Base-by-base conservation (phyloP, 2,888 invertebrate genomes). In the Odontomyia ornata region DNA sequence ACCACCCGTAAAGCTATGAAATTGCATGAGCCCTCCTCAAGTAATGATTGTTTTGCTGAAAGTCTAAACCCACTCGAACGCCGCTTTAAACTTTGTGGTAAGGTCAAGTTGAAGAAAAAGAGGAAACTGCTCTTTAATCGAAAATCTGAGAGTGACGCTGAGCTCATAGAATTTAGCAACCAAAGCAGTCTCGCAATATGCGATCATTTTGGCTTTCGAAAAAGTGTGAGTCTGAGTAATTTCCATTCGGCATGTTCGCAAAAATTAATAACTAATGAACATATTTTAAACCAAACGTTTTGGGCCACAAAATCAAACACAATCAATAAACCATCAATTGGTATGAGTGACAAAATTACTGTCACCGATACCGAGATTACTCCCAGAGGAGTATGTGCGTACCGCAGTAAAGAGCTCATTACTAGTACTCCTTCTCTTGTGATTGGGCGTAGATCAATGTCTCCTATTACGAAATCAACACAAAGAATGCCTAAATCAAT, bases 401-500 rank as follows among this genome's bases (percentile, higher is more conserved):
- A 83, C 79, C 83, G 84, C 18, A 85, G 83, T 77, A 80, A 84
- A 56, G 84, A 86, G 78, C 81, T 85, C 43, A 83, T 85, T 15
- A 85, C 85, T 18, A 86, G 85, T 77, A 85, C 86, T 27, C 86
- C 86, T 65, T 84, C 86, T 46, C 76, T 85, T 76, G 80, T 84
- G 13, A 88, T 90, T 77, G 89, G 91, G 78, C 89, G 94, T 81
- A 92, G 92, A 56, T 94, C 94, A 52, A 95, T 95, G 94, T 95
- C 95, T 15, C 95, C 95, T 0, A 95, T 95, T 76, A 95, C 95
- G 0, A 93, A 94, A 82, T 95, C 95, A 0, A 93, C 95, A 25
- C 94, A 95, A 85, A 91, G 94, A 85, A 91, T 95, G 91, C 92
- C 93, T 0, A 93, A 93, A 85, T 93, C 95, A 36, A 95, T 95